Evolutionary conservation across 2,888 invertebrate species (phyloP), one percentile per base, ranked within the genome.

Genomic region (Anorthoa munda): DNA sequence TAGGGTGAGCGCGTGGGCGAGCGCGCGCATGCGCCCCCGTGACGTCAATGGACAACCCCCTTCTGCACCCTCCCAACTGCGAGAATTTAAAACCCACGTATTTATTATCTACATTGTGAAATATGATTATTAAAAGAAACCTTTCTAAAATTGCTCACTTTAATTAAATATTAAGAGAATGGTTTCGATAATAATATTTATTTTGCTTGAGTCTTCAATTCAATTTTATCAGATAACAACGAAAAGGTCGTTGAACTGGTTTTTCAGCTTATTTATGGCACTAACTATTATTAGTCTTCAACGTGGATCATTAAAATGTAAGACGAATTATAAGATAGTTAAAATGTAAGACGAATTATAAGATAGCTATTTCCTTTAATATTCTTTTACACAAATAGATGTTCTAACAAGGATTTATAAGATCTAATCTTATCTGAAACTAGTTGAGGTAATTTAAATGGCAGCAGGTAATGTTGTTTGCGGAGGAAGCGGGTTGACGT

Each of bases 11-110:
- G 92, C 93, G 94, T 92, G 92, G 93, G 92, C 86, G 90, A 84
- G 66, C 79, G 65, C 90, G 93, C 95, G 95, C 95, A 93, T 94
- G 95, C 95, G 96, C 90, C 87, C 89, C 85, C 79, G 88, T 93
- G 93, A 94, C 94, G 93, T 94, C 94, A 93, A 88, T 88, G 90
- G 87, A 92, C 92, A 92, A 93, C 92, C 90, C 84, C 83, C 83
- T 85, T 86, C 84, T 88, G 86, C 88, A 89, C 89, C 73, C 86
- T 78, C 74, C 65, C 63, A 48, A 66, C 74, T 60, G 72, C 72
- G 69, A 74, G 73, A 31, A 75, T 70, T 79, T 83, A 66, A 75
- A 75, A 58, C 68, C 66, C 66, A 79, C 64, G 48, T 31, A 39
- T 39, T 26, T 74, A 60, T 75, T 77, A 67, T 77, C 39, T 65